Conservation (phyloP, 2,797 vertebrate species). For the Rhinichthys osculus region DNA sequence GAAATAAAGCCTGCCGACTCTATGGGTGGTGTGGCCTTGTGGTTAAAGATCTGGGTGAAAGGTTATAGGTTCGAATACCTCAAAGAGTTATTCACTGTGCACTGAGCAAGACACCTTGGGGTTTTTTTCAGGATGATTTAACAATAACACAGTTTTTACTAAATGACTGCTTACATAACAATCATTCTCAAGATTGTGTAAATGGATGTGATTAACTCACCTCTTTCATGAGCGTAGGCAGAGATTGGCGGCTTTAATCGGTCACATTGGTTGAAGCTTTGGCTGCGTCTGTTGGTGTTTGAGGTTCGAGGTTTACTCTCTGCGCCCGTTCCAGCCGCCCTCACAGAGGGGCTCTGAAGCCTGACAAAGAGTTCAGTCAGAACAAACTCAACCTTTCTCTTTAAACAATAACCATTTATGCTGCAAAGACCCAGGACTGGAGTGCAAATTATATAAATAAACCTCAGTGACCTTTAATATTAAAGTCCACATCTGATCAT, state of each 20-base stretch:
- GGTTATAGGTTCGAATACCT: background rate
- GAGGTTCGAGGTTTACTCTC: slow-evolving; percentile 74
- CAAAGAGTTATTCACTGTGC: background rate
- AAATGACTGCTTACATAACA: background rate
- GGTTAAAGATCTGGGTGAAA: slow-evolving; percentile 5
- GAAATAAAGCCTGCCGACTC: background rate
- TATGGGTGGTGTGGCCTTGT: too few relatives aligned
- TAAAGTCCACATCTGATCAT: slow-evolving; percentile 43
- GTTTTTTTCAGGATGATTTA: background rate
- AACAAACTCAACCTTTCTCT: background rate
- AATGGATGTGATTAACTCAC: slow-evolving; percentile 68
- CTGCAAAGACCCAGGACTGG: background rate
- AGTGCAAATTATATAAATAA: slow-evolving; percentile 33
- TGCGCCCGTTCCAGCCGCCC: slow-evolving; percentile 70
- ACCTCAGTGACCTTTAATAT: slow-evolving; percentile 25
- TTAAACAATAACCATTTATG: slow-evolving; percentile 9
- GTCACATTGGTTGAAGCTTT: slow-evolving; percentile 89
- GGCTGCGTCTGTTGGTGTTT: slow-evolving; percentile 82
- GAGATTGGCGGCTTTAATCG: slow-evolving; percentile 81
- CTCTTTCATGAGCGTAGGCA: slow-evolving; percentile 73
- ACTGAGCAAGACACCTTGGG: background rate
- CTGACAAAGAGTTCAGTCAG: slow-evolving; percentile 66
- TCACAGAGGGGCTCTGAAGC: slow-evolving; percentile 81
- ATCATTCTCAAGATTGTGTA: background rate
- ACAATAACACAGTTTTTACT: background rate